These are phyloP conservation scores for Eupithecia subumbrata DNA, from an alignment of 2,888 invertebrate species.

Conservation along the genomic window DNA sequence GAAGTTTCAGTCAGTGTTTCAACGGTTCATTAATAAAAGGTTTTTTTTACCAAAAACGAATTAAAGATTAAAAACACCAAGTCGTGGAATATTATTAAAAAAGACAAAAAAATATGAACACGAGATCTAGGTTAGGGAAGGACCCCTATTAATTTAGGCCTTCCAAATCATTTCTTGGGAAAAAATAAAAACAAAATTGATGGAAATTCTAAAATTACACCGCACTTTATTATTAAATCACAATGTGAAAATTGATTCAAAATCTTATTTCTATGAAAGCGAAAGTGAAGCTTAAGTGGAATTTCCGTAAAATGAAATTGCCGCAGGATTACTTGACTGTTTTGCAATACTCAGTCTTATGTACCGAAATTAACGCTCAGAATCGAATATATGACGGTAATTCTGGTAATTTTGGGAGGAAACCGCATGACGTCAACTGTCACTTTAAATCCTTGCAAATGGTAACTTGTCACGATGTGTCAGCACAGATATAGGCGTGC, in stretches of 20 bases:
- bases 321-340: slow-evolving; percentile 33
- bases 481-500: background rate
- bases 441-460: slow-evolving; percentile 30
- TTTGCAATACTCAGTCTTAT: background rate
- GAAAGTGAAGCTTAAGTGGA: slow-evolving; percentile 18
- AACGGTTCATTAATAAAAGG: too few relatives aligned
- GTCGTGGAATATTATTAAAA: too few relatives aligned
- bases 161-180: background rate
- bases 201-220: background rate
- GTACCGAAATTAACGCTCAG: background rate
- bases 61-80: too few relatives aligned
- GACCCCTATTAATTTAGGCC: background rate
- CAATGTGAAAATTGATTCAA: slow-evolving; percentile 19
- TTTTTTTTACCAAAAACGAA: too few relatives aligned
- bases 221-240: background rate
- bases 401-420: slow-evolving; percentile 25
- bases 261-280: slow-evolving; percentile 20
- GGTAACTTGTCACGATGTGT: slow-evolving; percentile 7
- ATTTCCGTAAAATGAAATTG: slow-evolving; percentile 37
- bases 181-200: background rate
- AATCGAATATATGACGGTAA: slow-evolving; percentile 4
- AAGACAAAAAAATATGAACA: too few relatives aligned
- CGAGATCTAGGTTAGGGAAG: too few relatives aligned
- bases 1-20: too few relatives aligned
- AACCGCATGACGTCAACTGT: slow-evolving; percentile 33